Base-by-base conservation (phyloP, 2,797 vertebrate genomes). In the Octomys mimax region DNA sequence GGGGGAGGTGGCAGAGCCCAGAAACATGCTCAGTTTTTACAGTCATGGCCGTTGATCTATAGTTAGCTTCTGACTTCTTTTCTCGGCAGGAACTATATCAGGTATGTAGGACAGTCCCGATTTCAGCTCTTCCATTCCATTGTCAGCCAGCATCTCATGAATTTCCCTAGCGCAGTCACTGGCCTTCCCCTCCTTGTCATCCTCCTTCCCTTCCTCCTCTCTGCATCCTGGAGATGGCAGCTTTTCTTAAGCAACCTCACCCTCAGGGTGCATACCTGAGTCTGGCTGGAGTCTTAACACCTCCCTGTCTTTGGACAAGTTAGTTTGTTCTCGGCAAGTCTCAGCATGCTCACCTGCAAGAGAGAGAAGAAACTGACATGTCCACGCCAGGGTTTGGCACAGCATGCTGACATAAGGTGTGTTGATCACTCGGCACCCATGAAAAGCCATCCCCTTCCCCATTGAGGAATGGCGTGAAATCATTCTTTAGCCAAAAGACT, bases 1-100 rank as follows among this genome's bases (percentile, higher is more conserved):
- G 75, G 46, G 59, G 62, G 94, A 68, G 42, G 42, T 1, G 0
- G 31, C 5, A 0, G 64, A 61, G 77, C 2, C 77, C 79, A 22
- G 54, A n/a, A 75, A 64, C 83, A 22, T 28, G 21, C 46, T 2
- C 28, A 57, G 85, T 52, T 89, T 49, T 36, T 4, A 11, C 6
- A 0, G 80, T 18, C 77, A 1, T 54, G 49, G 70, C 14, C 18
- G 9, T 13, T 18, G 46, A 71, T 57, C 89, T 96, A 87, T 96
- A 93, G 88, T 97, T 96, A 95, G 95, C 79, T 49, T 61, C 94
- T 94, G 95, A 94, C 89, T 78, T 87, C 82, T 83, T 62, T 39
- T 82, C 93, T 78, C 92, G 93, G 95, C 93, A 68, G 49, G 91
- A 57, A 31, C 68, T 28, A 6, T 16, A 16, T 52, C 16, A 2